Percentiles rank a stretch among this genome's conserved stretches.
Conservation (phyloP, 2,888 invertebrate genomes). For the Marasmarcha lunaedactyla region DNA sequence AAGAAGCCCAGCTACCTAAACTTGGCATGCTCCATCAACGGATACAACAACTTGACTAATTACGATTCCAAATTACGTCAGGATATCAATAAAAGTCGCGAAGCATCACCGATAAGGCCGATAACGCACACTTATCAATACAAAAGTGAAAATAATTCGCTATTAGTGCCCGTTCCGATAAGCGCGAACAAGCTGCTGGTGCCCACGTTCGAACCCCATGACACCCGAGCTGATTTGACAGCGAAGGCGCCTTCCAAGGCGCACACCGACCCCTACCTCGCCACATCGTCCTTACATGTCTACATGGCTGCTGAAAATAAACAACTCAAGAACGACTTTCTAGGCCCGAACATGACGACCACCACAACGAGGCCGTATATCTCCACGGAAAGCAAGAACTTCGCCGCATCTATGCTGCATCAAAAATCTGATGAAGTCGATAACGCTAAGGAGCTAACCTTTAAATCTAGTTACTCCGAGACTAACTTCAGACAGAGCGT, state of each 20-base stretch:
- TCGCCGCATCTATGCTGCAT: conserved; percentile 54
- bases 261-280: conserved; percentile 57
- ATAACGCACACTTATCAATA: conserved; percentile 62
- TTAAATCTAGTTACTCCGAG: conserved; percentile 63
- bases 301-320: conserved; percentile 63
- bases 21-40: conserved; percentile 90
- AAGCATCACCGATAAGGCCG: conserved; percentile 78
- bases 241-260: conserved; percentile 63
- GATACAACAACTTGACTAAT: conserved; percentile 87
- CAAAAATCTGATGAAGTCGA: conserved; percentile 51
- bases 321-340: conserved; percentile 60
- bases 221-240: conserved; percentile 57
- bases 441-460: conserved; percentile 46
- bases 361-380: conserved; percentile 45
- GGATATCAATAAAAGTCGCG: conserved; percentile 78
- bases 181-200: conserved; percentile 68
- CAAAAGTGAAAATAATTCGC: conserved; percentile 48
- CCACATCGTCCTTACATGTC: conserved; percentile 49
- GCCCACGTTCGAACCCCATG: conserved; percentile 64
- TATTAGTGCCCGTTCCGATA: conserved; percentile 57
- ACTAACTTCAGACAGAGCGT: conserved; percentile 55
- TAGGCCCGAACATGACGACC: conserved; percentile 58
- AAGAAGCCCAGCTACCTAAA: conserved; percentile 91
- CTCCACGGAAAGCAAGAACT: conserved; percentile 50
- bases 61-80: conserved; percentile 86